Evolutionary conservation across 2,113 vertebrate genomes (phyloP).

Genomic region (Ondatra zibethicus): DNA sequence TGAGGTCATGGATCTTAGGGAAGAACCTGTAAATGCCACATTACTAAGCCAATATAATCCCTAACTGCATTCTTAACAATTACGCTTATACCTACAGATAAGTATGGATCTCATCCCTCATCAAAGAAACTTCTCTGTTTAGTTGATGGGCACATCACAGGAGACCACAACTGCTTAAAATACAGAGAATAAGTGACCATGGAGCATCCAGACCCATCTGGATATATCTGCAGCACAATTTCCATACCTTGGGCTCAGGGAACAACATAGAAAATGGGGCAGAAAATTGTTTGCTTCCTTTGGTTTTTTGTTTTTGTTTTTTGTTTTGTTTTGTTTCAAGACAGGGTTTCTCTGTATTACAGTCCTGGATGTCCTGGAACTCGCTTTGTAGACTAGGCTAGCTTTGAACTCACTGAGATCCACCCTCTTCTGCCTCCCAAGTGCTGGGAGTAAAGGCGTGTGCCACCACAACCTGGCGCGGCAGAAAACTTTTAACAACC

Average conservation of each 20-base stretch:
- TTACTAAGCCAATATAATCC: neutral
- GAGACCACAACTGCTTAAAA: neutral
- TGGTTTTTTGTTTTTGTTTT: no score
- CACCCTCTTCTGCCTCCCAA: no score
- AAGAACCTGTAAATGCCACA: neutral
- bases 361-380: no score
- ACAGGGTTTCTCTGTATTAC: no score
- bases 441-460: no score
- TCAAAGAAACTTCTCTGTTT: neutral
- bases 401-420: no score
- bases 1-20: neutral
- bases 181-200: neutral
- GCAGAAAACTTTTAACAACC: neutral
- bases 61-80: neutral
- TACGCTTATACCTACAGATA: neutral
- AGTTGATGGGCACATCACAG: neutral
- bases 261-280: neutral
- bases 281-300: neutral
- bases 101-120: neutral
- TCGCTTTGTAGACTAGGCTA: no score
- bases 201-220: no score
- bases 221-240: no score
- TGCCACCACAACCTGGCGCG: no score
- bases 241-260: neutral
- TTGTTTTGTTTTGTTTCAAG: neutral